phyloP scores from a whole-genome alignment of 2,113 vertebrate genomes.

The Tychaedon coryphoeus region DNA sequence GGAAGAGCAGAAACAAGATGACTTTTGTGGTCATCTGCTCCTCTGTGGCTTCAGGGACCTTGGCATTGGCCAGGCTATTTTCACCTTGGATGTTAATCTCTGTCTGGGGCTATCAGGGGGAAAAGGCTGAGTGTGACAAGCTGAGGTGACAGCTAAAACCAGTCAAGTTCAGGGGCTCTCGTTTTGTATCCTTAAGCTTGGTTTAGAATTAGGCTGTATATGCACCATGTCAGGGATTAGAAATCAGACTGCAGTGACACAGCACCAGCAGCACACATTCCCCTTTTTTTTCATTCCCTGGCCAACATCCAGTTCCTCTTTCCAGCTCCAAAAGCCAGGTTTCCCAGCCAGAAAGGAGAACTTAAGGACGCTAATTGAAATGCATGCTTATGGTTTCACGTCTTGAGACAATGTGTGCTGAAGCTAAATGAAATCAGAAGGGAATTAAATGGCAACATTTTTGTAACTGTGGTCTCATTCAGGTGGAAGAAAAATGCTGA shows the following conservation, averaged over 20 bases:
- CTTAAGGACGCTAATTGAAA: not conserved
- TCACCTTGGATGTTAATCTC: not conserved
- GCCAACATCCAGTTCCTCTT: not conserved
- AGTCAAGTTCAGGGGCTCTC: not conserved
- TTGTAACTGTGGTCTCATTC: not conserved
- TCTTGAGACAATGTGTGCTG: not conserved
- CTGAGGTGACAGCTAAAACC: not conserved
- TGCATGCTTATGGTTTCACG: not conserved
- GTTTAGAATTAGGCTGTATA: not conserved
- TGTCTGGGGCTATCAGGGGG: not conserved
- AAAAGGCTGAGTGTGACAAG: not conserved
- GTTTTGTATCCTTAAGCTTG: not conserved
- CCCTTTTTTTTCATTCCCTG: not conserved
- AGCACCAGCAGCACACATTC: not conserved
- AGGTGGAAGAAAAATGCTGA: not conserved
- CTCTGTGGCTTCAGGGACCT: not conserved
- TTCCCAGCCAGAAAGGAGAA: not conserved
- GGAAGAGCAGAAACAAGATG: not conserved
- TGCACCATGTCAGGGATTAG: not conserved
- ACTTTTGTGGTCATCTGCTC: not conserved
- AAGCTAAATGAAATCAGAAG: not conserved
- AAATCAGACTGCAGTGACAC: not conserved
- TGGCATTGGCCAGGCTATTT: not conserved
- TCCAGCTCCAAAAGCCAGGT: not conserved
- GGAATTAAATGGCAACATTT: not conserved